Conservation (phyloP, 2,113 vertebrate genomes). For the Crotalus tigris region DNA sequence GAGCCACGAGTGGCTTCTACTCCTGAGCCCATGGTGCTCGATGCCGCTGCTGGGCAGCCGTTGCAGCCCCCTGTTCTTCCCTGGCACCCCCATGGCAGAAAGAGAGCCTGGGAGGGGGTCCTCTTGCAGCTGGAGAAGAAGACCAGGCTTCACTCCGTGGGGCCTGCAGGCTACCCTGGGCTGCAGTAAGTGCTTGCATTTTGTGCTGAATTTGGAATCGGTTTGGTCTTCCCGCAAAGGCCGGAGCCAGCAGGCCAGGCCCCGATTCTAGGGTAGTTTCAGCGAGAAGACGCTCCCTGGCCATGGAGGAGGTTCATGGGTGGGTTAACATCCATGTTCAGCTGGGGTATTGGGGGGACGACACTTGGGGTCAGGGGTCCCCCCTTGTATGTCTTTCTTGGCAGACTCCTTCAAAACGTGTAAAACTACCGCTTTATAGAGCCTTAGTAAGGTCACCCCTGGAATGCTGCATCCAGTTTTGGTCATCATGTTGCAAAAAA, state of each 20-base stretch:
- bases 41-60: background rate
- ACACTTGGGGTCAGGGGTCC: background rate
- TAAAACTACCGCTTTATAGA: background rate
- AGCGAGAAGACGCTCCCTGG: background rate
- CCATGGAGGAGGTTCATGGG: background rate
- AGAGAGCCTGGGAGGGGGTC: background rate
- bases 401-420: background rate
- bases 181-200: background rate
- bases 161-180: background rate
- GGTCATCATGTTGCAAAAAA: background rate
- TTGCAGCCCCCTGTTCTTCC: background rate
- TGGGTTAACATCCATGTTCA: background rate
- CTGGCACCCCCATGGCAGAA: background rate
- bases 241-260: background rate
- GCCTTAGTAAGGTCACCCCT: background rate
- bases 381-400: background rate
- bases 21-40: background rate
- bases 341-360: background rate
- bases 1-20: background rate
- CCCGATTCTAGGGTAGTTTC: no score
- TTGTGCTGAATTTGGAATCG: background rate
- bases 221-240: background rate
- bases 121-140: background rate
- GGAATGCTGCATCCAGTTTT: background rate
- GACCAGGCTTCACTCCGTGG: background rate